These are phyloP conservation scores for Etheostoma perlongum DNA, from an alignment of 2,797 vertebrate genomes.

Conservation along the genomic window DNA sequence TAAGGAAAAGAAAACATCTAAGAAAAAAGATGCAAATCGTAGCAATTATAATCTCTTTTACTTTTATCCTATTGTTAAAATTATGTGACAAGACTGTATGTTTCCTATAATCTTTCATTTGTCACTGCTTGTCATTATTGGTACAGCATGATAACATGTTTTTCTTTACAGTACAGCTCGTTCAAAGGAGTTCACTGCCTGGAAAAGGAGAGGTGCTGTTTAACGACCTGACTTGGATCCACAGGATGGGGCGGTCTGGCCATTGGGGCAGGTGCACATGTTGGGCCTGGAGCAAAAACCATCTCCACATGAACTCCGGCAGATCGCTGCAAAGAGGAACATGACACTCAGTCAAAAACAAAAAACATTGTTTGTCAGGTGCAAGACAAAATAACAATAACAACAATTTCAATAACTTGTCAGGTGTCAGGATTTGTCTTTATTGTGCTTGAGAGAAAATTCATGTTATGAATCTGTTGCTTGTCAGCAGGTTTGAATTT, in stretches of 20 bases:
- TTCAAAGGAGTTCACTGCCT: constrained; percentile 23
- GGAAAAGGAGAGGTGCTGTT: constrained; percentile 26
- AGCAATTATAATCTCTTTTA: constrained; percentile 84
- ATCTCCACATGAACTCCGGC: constrained; percentile 97
- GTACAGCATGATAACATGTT: constrained; percentile 34
- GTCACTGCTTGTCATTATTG: constrained; percentile 43
- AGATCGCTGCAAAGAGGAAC: constrained; percentile 89
- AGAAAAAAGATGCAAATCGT: constrained; percentile 45
- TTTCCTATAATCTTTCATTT: constrained; percentile 48
- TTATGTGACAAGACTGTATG: constrained; percentile 15
- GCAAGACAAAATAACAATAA: constrained; percentile 24
- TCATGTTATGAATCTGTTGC: constrained; percentile 48
- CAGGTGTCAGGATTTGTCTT: constrained; percentile 24
- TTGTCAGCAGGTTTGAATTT: constrained; percentile 46
- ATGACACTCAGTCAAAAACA: constrained; percentile 43
- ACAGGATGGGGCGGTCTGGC: constrained; percentile 94
- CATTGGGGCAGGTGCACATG: constrained; percentile 97
- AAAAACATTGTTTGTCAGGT: constrained; percentile 39
- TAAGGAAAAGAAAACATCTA: constrained; percentile 83
- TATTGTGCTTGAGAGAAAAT: constrained; percentile 38
- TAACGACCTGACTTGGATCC: constrained; percentile 95
- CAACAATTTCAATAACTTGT: too few species aligned
- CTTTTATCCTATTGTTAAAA: constrained; percentile 28
- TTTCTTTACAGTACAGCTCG: constrained; percentile 47
- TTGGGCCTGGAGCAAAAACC: constrained; percentile 99